Conservation (phyloP, 2,888 invertebrate species). For the Hydrotaea cyrtoneurina region DNA sequence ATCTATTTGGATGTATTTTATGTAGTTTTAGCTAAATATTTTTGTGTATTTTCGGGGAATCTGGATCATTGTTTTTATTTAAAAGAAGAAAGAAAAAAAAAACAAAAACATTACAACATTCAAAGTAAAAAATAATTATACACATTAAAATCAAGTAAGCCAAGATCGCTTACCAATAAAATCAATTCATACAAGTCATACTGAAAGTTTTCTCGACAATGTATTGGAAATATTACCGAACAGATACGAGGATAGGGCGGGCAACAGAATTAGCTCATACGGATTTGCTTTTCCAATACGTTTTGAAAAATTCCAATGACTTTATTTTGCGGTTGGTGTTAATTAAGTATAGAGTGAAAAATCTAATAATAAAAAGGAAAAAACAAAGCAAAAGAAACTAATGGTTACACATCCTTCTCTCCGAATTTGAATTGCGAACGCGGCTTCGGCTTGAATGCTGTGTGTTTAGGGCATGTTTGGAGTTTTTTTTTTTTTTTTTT, state of each 20-base stretch:
- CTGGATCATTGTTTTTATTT: background rate
- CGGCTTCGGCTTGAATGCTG: conserved; percentile 39
- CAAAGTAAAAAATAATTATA: conserved; percentile 24
- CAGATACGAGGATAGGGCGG: background rate
- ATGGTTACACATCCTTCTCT: background rate
- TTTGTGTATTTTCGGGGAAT: conserved; percentile 1
- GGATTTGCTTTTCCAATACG: background rate
- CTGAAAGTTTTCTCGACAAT: background rate
- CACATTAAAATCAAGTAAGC: conserved; percentile 26
- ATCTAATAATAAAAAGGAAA: background rate
- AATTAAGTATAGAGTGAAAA: background rate
- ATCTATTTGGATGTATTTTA: conserved; percentile 35
- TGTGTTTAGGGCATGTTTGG: background rate
- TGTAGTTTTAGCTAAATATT: conserved; percentile 29
- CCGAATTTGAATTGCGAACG: conserved; percentile 22
- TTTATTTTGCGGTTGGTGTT: background rate
- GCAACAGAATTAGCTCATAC: no score
- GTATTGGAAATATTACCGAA: background rate
- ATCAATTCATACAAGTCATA: conserved; percentile 8
- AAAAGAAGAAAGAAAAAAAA: background rate
- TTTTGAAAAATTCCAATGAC: background rate
- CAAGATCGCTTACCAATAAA: conserved; percentile 6
- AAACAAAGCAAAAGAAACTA: background rate
- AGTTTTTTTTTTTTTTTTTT: background rate
- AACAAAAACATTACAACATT: conserved; percentile 28